Conservation (phyloP, 2,888 invertebrate genomes). For the Drosophila mayaguana region DNA sequence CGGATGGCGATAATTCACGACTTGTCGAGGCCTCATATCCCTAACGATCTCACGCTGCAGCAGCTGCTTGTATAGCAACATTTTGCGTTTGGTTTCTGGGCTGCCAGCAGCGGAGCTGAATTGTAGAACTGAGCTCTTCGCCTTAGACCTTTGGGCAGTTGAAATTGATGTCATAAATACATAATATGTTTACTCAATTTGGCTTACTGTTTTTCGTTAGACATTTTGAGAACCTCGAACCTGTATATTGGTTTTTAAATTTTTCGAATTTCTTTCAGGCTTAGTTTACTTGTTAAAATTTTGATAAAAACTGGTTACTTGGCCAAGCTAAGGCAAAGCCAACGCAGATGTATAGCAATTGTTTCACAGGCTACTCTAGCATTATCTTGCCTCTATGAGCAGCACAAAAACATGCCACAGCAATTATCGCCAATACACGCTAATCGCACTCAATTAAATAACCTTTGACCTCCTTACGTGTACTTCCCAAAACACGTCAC, state of each 20-base stretch:
- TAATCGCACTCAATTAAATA: conserved; percentile 23
- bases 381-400: background rate
- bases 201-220: conserved; percentile 26
- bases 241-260: background rate
- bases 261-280: conserved; percentile 1
- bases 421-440: conserved; percentile 19
- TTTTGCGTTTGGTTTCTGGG: conserved; percentile 54
- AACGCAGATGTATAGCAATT: background rate
- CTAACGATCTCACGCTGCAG: conserved; percentile 37
- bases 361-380: conserved; percentile 18
- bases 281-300: conserved; percentile 27
- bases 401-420: background rate
- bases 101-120: conserved; percentile 59
- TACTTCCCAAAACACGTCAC: background rate
- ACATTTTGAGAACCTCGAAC: conserved; percentile 36
- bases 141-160: conserved; percentile 15
- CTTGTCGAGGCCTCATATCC: conserved; percentile 32
- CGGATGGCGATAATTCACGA: background rate
- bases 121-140: conserved; percentile 22
- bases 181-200: too few species aligned
- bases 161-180: background rate
- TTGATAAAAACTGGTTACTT: conserved; percentile 12
- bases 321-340: background rate
- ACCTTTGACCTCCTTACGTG: conserved; percentile 28
- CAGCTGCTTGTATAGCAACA: conserved; percentile 57